phyloP scores from a whole-genome alignment of 1,140 invertebrate genomes.

The Medauroidea extradentata region DNA sequence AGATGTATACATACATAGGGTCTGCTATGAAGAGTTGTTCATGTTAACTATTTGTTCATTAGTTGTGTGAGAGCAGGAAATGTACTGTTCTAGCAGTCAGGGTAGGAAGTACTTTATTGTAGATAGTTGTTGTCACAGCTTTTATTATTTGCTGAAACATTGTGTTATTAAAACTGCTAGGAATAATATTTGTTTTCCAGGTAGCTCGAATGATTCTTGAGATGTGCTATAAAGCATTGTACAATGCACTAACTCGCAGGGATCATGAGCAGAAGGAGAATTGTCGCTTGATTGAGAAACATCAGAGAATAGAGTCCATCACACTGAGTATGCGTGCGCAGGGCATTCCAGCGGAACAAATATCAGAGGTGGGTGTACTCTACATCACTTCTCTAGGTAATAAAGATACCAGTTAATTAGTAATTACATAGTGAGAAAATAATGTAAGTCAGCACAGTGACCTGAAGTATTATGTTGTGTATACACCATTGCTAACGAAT shows the following conservation, averaged over 20 bases:
- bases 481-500: too few species aligned
- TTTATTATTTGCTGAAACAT: too few species aligned
- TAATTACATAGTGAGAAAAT: too few species aligned
- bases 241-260: constrained; percentile 61
- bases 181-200: constrained; percentile 45
- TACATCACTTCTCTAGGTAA: too few species aligned
- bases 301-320: constrained; percentile 75
- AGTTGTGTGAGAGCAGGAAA: background rate
- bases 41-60: background rate
- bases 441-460: too few species aligned
- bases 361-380: constrained; percentile 60
- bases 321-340: constrained; percentile 67
- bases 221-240: constrained; percentile 70
- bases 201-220: constrained; percentile 69
- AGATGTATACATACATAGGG: too few species aligned
- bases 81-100: background rate
- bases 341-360: constrained; percentile 67
- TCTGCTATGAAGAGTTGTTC: background rate
- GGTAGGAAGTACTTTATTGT: too few species aligned
- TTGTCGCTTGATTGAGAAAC: constrained; percentile 60
- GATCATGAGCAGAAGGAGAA: constrained; percentile 53
- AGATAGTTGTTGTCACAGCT: too few species aligned
- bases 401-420: too few species aligned
- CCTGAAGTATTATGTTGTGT: too few species aligned
- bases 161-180: too few species aligned